Evolutionary conservation across 2,113 vertebrate species (phyloP).

Genomic region (Fregetta grallaria): DNA sequence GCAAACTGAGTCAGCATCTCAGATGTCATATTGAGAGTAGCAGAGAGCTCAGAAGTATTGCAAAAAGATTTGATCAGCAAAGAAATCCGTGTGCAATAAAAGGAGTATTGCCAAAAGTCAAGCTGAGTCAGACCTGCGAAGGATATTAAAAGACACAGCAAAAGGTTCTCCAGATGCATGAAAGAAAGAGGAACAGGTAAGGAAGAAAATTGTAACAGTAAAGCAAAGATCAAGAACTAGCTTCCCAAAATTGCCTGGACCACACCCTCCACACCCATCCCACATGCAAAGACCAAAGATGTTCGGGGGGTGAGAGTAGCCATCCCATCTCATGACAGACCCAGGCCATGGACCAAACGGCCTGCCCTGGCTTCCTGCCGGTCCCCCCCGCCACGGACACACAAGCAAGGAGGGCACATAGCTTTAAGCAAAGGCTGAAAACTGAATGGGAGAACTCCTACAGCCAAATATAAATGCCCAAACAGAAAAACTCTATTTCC

Average conservation of each 20-base stretch:
- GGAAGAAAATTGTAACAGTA: not conserved
- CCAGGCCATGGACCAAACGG: not conserved
- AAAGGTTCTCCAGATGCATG: not conserved
- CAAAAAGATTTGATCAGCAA: slow-evolving; percentile 30
- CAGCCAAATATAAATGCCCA: not conserved
- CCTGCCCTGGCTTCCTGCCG: not conserved
- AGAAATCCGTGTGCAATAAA: slow-evolving; percentile 23
- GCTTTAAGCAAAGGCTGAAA: not conserved
- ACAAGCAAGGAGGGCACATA: not conserved
- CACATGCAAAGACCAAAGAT: not conserved
- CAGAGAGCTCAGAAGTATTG: slow-evolving; percentile 4
- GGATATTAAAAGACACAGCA: not conserved
- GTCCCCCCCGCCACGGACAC: accelerated
- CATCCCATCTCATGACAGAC: not conserved
- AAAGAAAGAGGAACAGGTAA: not conserved
- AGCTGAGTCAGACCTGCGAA: not conserved
- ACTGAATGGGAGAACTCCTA: not conserved
- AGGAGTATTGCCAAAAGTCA: not conserved
- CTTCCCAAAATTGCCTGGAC: not conserved
- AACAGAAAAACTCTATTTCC: not conserved
- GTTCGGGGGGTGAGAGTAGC: accelerated
- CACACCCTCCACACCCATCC: not conserved
- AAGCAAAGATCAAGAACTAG: not conserved
- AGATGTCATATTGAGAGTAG: not conserved
- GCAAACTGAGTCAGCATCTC: slow-evolving; percentile 40